A percentile compares a stretch with the other conserved stretches of the same genome.
phyloP scores from a whole-genome alignment of 2,113 vertebrate genomes.

The Varanus salvator region DNA sequence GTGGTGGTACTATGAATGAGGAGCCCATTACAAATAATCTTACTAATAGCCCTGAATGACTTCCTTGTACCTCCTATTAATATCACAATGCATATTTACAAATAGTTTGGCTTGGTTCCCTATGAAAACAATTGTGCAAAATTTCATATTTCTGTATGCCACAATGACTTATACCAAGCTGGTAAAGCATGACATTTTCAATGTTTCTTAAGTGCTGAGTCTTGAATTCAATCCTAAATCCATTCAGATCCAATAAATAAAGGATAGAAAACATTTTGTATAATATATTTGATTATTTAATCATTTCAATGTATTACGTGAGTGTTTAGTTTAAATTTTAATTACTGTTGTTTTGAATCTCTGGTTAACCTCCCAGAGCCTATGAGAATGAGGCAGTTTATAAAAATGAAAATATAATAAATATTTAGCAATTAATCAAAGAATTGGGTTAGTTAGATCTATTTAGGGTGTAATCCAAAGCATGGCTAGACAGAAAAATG shows the following conservation, averaged over 20 bases:
- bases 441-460: not conserved
- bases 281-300: not conserved
- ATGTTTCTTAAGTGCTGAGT: not conserved
- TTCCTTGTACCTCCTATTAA: too few relatives aligned
- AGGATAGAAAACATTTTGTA: constrained; percentile 14
- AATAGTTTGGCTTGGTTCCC: constrained; percentile 2
- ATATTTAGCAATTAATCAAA: too few relatives aligned
- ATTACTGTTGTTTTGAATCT: too few relatives aligned
- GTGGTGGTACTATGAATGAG: not conserved
- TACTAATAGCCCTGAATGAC: not conserved
- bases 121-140: not conserved
- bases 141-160: not conserved
- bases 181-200: constrained; percentile 16
- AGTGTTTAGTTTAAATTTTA: too few relatives aligned
- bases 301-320: too few relatives aligned
- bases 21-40: not conserved
- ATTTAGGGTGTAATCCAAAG: not conserved
- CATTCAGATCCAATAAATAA: not conserved
- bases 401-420: too few relatives aligned
- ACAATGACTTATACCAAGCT: not conserved
- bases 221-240: constrained; percentile 38
- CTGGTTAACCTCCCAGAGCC: too few relatives aligned
- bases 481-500: too few relatives aligned
- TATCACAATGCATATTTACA: constrained; percentile 1
- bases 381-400: too few relatives aligned